A percentile compares a stretch with the other conserved stretches of the same genome.
Conservation (phyloP, 2,797 vertebrate genomes). For the Steatocranus sp. region DNA sequence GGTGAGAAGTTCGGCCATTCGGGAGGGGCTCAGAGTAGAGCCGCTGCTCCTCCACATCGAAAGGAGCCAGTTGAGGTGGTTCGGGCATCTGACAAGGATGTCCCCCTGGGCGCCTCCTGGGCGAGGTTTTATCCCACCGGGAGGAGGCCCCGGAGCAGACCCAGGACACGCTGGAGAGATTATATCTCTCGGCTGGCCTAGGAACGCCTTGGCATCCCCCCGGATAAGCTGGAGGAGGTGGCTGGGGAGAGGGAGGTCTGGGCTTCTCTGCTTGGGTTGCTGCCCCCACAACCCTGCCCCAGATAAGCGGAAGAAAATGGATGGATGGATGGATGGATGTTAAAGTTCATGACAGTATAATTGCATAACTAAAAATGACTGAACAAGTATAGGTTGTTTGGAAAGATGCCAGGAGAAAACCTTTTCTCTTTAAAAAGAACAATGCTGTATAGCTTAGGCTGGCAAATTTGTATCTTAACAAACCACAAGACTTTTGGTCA, state of each 20-base stretch:
- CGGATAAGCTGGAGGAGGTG: not conserved
- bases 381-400: not conserved
- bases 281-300: not conserved
- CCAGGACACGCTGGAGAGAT: not conserved
- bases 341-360: not conserved
- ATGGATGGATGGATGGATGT: not conserved
- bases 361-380: not conserved
- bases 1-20: not conserved
- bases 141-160: not conserved
- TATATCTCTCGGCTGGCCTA: not conserved
- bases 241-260: not conserved
- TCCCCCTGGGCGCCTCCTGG: not conserved
- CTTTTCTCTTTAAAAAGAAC: not conserved
- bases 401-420: not conserved
- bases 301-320: not conserved
- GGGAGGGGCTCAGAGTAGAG: not conserved
- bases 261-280: not conserved
- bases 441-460: not conserved
- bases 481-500: not conserved
- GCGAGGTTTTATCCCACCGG: not conserved
- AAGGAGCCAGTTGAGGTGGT: not conserved
- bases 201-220: not conserved
- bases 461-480: not conserved
- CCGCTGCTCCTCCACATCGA: accelerated
- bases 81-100: not conserved